These are phyloP conservation scores for Cirrhinus mrigala DNA, from an alignment of 2,797 vertebrate genomes.

Conservation along the genomic window DNA sequence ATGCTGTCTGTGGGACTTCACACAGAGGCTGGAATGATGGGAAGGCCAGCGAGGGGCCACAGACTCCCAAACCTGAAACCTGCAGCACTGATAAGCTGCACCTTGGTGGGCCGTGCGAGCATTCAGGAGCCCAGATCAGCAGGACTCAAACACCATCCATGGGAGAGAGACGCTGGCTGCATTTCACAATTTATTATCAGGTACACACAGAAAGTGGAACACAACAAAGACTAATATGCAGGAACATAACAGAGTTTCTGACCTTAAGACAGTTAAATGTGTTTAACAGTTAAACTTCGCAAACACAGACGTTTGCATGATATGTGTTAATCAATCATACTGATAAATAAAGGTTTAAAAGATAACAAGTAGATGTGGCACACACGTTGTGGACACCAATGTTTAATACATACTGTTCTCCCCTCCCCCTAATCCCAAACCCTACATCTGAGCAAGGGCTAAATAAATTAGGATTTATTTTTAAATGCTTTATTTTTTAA, in stretches of 20 bases:
- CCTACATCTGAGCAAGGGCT: background rate
- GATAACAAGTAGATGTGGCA: background rate
- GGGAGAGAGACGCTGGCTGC: slow-evolving; percentile 11
- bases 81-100: slow-evolving; percentile 29
- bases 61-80: background rate
- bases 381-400: background rate
- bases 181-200: slow-evolving; percentile 34
- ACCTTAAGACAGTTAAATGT: background rate
- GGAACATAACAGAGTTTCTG: background rate
- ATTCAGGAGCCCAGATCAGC: background rate
- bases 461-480: background rate
- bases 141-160: slow-evolving; percentile 9
- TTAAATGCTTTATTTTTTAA: slow-evolving; percentile 1
- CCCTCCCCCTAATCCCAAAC: background rate
- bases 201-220: slow-evolving; percentile 19
- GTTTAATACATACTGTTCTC: background rate
- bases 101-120: background rate
- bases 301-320: background rate
- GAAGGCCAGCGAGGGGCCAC: background rate
- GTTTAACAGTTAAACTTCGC: background rate
- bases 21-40: slow-evolving; percentile 4
- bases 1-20: slow-evolving; percentile 22
- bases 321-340: too few species aligned
- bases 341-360: background rate
- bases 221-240: slow-evolving; percentile 5